Evolutionary conservation across 2,888 invertebrate species (phyloP).

Genomic region (Mechanitis mazaeus): DNA sequence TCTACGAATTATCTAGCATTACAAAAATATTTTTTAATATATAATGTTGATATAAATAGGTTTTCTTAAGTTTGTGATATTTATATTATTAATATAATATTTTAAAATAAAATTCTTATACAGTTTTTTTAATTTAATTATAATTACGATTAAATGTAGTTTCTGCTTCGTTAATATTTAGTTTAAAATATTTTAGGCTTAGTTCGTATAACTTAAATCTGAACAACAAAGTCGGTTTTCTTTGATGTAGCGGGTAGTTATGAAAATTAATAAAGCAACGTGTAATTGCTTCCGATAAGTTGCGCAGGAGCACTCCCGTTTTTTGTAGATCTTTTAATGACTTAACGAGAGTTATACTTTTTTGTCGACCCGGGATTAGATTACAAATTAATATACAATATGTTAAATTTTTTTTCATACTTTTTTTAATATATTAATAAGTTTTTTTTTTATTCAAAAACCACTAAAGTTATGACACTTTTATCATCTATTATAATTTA

Average conservation of each 20-base stretch:
- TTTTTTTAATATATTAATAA: no score
- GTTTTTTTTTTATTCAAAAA: no score
- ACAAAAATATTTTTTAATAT: no score
- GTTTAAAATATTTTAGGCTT: background rate
- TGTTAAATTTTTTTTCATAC: background rate
- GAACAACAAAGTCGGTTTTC: conserved; percentile 53
- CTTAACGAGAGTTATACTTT: conserved; percentile 34
- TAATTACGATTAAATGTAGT: background rate
- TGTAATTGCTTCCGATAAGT: conserved; percentile 75
- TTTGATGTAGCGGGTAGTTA: conserved; percentile 75
- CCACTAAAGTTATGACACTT: no score
- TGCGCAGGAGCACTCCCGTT: conserved; percentile 40
- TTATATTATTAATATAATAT: no score
- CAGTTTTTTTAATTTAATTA: no score
- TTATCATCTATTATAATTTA: no score
- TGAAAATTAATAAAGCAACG: conserved; percentile 74
- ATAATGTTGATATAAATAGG: no score
- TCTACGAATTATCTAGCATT: no score
- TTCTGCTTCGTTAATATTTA: no score
- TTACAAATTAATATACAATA: conserved; percentile 7
- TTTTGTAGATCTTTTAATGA: conserved; percentile 36
- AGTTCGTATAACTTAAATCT: conserved; percentile 36
- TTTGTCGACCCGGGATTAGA: conserved; percentile 18
- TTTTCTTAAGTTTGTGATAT: no score
- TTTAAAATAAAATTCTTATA: no score